Evolutionary conservation across 2,113 vertebrate species (phyloP).

Genomic region (Tringa solitaria): DNA sequence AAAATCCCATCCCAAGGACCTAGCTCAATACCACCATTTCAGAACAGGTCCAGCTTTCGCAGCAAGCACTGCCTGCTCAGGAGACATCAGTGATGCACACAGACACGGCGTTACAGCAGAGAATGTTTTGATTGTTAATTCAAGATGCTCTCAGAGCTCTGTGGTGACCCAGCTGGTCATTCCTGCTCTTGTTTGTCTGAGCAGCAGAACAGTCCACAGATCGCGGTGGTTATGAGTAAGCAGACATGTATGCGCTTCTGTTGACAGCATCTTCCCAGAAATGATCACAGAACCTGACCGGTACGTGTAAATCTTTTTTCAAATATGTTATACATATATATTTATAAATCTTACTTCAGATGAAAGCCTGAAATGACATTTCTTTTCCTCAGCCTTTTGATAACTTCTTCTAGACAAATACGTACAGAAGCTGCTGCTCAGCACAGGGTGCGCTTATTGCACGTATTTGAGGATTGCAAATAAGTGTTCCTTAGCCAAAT

Average conservation of each 20-base stretch:
- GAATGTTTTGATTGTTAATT: conserved; percentile 11
- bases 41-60: neutral
- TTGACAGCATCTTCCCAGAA: conserved; percentile 39
- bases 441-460: neutral
- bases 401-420: neutral
- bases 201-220: neutral
- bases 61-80: neutral
- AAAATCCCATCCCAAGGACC: neutral
- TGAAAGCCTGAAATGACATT: neutral
- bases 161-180: conserved; percentile 4
- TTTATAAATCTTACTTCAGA: neutral
- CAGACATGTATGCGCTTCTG: neutral
- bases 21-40: neutral
- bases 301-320: neutral
- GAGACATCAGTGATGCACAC: neutral
- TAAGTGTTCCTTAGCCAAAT: neutral
- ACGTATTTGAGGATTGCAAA: neutral
- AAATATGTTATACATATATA: neutral
- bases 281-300: neutral
- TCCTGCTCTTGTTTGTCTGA: conserved; percentile 3
- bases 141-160: conserved; percentile 1
- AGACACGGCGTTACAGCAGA: neutral
- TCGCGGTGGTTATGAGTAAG: conserved; percentile 9
- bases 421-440: neutral
- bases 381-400: conserved; percentile 1